Percentiles rank a stretch among this genome's conserved stretches.
phyloP scores from a whole-genome alignment of 2,113 vertebrate genomes.

The Osmerus mordax region DNA sequence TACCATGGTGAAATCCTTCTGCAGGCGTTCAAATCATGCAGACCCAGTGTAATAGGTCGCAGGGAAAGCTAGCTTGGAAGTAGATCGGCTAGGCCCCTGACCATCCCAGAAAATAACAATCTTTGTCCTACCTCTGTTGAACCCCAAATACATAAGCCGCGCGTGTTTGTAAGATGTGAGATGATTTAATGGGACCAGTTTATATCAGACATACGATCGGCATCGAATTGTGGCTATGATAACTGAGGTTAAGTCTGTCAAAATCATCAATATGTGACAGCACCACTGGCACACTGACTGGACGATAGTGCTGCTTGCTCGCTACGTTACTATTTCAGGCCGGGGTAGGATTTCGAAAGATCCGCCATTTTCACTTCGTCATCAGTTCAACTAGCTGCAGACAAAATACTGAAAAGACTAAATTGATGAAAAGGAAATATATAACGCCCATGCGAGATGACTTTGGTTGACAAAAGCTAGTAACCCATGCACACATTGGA shows the following conservation, averaged over 20 bases:
- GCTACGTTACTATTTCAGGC: slow-evolving; percentile 78
- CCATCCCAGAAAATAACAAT: slow-evolving; percentile 27
- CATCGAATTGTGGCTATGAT: background rate
- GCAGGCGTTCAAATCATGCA: too few species aligned
- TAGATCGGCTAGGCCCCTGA: slow-evolving; percentile 17
- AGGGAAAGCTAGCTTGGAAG: background rate
- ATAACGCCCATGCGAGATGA: background rate
- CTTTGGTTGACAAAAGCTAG: background rate
- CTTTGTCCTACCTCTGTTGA: slow-evolving; percentile 26
- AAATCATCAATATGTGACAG: background rate
- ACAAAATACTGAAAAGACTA: slow-evolving; percentile 17
- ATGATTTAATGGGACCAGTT: background rate
- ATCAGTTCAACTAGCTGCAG: slow-evolving; percentile 72
- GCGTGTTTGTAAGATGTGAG: background rate
- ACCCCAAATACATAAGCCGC: slow-evolving; percentile 19
- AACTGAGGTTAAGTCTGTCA: slow-evolving; percentile 2
- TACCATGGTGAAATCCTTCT: too few species aligned
- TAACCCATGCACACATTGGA: too few species aligned
- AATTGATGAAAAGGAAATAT: background rate
- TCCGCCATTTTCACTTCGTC: slow-evolving; percentile 96
- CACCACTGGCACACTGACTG: slow-evolving; percentile 1
- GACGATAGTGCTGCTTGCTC: slow-evolving; percentile 28
- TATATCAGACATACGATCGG: background rate
- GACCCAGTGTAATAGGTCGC: background rate
- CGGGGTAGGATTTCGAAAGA: slow-evolving; percentile 94